Percentiles rank a stretch among this genome's conserved stretches.
phyloP scores from a whole-genome alignment of 2,113 vertebrate genomes.

The Podiceps cristatus region DNA sequence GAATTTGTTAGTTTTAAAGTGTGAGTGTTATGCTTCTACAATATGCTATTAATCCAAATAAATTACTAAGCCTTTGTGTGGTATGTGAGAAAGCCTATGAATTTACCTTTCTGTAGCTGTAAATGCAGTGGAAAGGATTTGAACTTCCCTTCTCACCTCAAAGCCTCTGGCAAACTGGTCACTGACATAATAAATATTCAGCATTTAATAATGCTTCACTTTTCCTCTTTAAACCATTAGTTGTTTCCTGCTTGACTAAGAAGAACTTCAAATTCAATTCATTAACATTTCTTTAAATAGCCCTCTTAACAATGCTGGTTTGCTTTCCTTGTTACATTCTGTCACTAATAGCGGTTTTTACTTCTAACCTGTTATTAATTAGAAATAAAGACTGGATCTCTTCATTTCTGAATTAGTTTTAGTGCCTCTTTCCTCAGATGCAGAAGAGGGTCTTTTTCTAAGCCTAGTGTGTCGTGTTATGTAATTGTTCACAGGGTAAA shows the following conservation, averaged over 20 bases:
- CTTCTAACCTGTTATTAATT: slow-evolving; percentile 81
- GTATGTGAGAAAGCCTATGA: slow-evolving; percentile 34
- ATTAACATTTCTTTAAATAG: slow-evolving; percentile 81
- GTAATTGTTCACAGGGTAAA: slow-evolving; percentile 77
- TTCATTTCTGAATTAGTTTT: slow-evolving; percentile 62
- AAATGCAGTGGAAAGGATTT: slow-evolving; percentile 66
- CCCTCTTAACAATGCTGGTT: slow-evolving; percentile 67
- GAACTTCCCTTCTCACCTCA: slow-evolving; percentile 73
- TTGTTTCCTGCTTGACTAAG: slow-evolving; percentile 77
- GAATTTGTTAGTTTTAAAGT: slow-evolving; percentile 70
- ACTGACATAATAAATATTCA: slow-evolving; percentile 79
- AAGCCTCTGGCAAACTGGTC: slow-evolving; percentile 79
- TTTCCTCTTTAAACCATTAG: slow-evolving; percentile 76
- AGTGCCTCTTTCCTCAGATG: slow-evolving; percentile 18
- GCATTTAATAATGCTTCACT: slow-evolving; percentile 79
- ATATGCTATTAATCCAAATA: slow-evolving; percentile 68
- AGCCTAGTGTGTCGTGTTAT: slow-evolving; percentile 25
- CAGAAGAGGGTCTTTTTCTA: slow-evolving; percentile 23
- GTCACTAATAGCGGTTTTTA: slow-evolving; percentile 73
- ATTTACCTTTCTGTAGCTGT: slow-evolving; percentile 56
- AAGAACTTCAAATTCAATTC: slow-evolving; percentile 75
- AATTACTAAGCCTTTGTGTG: slow-evolving; percentile 66
- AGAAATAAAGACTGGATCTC: slow-evolving; percentile 72
- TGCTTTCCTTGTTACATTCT: slow-evolving; percentile 66
- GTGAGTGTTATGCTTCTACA: slow-evolving; percentile 69